Conservation (phyloP, 2,888 invertebrate species). For the Drosophila seclusa region DNA sequence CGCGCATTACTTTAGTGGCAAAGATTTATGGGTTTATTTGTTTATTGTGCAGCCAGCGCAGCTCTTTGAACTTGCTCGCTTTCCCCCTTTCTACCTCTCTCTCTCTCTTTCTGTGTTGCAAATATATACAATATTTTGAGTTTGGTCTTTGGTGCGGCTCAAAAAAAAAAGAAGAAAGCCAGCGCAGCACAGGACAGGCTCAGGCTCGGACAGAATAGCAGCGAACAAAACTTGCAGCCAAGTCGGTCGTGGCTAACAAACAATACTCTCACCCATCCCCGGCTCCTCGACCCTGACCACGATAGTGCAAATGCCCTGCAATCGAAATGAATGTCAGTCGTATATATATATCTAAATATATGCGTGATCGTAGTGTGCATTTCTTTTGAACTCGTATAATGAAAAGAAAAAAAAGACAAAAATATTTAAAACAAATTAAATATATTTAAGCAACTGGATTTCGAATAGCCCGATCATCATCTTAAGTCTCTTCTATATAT, state of each 20-base stretch:
- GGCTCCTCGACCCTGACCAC: not conserved
- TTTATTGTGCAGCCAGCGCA: constrained; percentile 52
- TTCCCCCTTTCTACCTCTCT: not conserved
- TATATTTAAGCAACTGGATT: not conserved
- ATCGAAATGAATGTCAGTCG: not conserved
- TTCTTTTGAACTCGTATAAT: not conserved
- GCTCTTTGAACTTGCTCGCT: not conserved
- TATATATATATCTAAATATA: not conserved
- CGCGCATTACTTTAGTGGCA: constrained; percentile 63
- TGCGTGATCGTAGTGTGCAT: not conserved
- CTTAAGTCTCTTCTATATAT: not conserved
- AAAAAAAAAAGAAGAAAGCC: constrained; percentile 4
- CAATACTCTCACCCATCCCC: not conserved
- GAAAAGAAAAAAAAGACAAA: not conserved
- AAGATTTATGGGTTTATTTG: constrained; percentile 81
- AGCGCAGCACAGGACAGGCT: constrained; percentile 7
- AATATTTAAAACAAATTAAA: not conserved
- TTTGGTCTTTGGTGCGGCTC: constrained; percentile 45
- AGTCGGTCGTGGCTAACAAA: constrained; percentile 8
- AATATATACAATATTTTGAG: constrained; percentile 42
- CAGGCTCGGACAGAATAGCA: constrained; percentile 11
- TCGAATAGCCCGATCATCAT: not conserved
- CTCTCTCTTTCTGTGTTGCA: constrained; percentile 11
- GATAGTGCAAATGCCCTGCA: constrained; percentile 19
- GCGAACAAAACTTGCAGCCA: constrained; percentile 18